These are phyloP conservation scores for Listrodromus nycthemerus DNA, from an alignment of 2,888 invertebrate genomes.

Conservation along the genomic window DNA sequence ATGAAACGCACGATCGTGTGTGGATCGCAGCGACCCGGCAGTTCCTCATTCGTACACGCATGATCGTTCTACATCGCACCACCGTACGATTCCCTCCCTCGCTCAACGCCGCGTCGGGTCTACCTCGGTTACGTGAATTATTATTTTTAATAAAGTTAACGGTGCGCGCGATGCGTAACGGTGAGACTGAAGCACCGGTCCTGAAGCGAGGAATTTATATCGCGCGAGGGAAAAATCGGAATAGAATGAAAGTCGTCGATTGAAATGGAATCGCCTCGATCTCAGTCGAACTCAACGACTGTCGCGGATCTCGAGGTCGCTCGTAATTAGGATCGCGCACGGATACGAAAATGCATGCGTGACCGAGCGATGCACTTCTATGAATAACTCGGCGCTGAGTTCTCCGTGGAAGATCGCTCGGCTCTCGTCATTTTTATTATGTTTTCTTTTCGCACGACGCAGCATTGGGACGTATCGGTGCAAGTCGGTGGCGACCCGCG, in stretches of 20 bases:
- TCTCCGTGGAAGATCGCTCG: background rate
- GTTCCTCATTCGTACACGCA: slow-evolving; percentile 28
- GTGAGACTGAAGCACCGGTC: slow-evolving; percentile 22
- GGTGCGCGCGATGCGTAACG: slow-evolving; percentile 56
- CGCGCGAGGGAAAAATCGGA: slow-evolving; percentile 9
- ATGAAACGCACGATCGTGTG: slow-evolving; percentile 3
- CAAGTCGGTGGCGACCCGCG: background rate
- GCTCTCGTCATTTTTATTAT: slow-evolving; percentile 34
- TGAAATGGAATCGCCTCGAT: background rate
- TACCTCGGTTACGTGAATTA: slow-evolving; percentile 60
- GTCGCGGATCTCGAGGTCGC: background rate
- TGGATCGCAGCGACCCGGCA: slow-evolving; percentile 15
- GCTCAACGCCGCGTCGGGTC: background rate
- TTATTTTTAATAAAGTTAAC: slow-evolving; percentile 69
- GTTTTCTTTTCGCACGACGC: slow-evolving; percentile 25
- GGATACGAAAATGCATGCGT: background rate
- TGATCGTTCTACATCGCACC: slow-evolving; percentile 52
- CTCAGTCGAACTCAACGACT: slow-evolving; percentile 2
- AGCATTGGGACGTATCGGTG: slow-evolving; percentile 13
- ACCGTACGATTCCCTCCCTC: slow-evolving; percentile 44
- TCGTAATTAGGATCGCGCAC: slow-evolving; percentile 40
- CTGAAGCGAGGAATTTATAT: slow-evolving; percentile 36
- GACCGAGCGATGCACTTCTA: background rate
- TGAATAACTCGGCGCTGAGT: background rate
- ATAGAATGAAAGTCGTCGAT: background rate